Base-by-base conservation (phyloP, 2,797 vertebrate species). In the Ceryle rudis region DNA sequence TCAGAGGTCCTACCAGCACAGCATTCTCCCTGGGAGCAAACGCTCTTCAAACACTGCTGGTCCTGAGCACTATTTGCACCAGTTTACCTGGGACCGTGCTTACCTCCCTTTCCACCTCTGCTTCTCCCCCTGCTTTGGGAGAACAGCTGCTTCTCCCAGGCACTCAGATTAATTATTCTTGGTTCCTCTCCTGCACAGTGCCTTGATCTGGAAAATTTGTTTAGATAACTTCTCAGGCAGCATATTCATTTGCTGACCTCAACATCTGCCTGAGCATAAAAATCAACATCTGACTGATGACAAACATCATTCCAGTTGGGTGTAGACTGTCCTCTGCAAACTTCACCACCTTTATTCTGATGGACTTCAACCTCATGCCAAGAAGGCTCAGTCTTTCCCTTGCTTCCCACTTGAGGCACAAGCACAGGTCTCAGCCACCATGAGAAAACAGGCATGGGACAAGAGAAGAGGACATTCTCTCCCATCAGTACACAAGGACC, bases 151-250 rank as follows among this genome's bases (percentile, higher is more conserved):
- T 94, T 72, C 78, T 79, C 42, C 37, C 65, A 81, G 33, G 31
- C 61, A 81, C 44, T 86, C 51, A 90, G 65, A 91, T 91, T 79
- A 82, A 94, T 93, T 81, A 77, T 69, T 91, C 73, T 82, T 90
- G 62, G 71, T 91, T 93, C 69, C 81, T 64, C 61, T 87, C 69
- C 55, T 72, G 60, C 75, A 77, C 55, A 14, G 81, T 55, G 81
- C 85, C 81, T 87, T 85, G 87, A 93, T 90, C 74, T 81, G 70
- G 37, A 86, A 93, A 94, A 86, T 93, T 49, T 83, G 90, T 90
- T 90, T 85, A 78, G 84, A 41, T 83, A 74, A 86, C 87, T 89
- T 93, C 57, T 75, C 77, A 82, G 72, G 75, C 69, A 93, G 72
- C 47, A 8, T 60, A 89, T 75, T 71, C 89, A 86, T 84, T 78